Evolutionary conservation across 1,140 invertebrate species (phyloP).

Genomic region (Drosophila melanica): DNA sequence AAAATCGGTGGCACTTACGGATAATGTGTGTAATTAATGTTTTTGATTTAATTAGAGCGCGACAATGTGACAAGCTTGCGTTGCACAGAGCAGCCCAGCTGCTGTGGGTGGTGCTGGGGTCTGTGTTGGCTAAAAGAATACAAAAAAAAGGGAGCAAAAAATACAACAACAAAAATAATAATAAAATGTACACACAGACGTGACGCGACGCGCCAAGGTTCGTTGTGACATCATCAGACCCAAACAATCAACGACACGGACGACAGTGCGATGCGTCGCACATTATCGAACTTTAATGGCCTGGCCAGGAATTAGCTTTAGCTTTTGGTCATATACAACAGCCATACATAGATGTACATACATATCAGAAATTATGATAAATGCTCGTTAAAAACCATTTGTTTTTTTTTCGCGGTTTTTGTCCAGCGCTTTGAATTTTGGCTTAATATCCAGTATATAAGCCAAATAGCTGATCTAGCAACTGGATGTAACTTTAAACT

Average conservation of each 20-base stretch:
- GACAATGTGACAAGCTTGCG: constrained; percentile 27
- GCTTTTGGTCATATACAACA: constrained; percentile 46
- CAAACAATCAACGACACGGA: constrained; percentile 73
- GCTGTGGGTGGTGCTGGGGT: constrained; percentile 13
- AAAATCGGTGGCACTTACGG: constrained; percentile 44
- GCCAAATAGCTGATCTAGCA: background rate
- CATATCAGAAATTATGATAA: constrained; percentile 26
- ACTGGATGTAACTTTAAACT: no score
- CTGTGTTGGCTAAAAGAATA: constrained; percentile 19
- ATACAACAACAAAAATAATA: constrained; percentile 6
- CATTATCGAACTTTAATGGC: constrained; percentile 80
- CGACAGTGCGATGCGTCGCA: constrained; percentile 51
- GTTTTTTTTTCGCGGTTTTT: no score
- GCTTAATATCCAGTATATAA: no score
- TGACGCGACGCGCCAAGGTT: constrained; percentile 55
- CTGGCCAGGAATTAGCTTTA: constrained; percentile 72
- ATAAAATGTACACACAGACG: constrained; percentile 49
- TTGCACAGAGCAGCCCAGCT: constrained; percentile 30
- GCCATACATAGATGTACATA: background rate
- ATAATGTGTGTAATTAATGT: constrained; percentile 74
- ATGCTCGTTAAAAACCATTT: constrained; percentile 5
- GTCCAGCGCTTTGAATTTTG: no score
- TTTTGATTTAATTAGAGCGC: constrained; percentile 67
- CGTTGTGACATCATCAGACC: constrained; percentile 69
- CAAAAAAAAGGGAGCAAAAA: constrained; percentile 15